Base-by-base conservation (phyloP, 2,113 vertebrate genomes). In the Rhizomys pruinosus region DNA sequence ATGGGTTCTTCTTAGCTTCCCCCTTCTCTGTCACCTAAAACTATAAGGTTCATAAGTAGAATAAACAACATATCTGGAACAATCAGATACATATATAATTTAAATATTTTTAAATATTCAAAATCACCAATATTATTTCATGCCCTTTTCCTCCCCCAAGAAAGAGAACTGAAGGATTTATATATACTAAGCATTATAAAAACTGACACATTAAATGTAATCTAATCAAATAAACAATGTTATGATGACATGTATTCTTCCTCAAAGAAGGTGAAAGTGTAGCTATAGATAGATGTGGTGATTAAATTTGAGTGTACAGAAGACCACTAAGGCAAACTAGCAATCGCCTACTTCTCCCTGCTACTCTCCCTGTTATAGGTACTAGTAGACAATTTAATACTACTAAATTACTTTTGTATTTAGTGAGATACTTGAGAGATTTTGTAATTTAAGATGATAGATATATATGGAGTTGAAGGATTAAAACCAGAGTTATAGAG, bases 21-120 rank as follows among this genome's bases (percentile, higher is more conserved):
- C 66, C 94, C 42, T 89, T 91, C 27, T 25, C 16, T 84, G 9
- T 47, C 19, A 88, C 73, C 37, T 84, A 82, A 93, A 39, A 27
- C 16, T 90, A n/a, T n/a, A 84, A 90, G 52, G 47, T 63, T 39
- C 37, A 90, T 91, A 76, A 59, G 13, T 52, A 71, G 88, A 73
- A 90, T 52, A 94, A 91, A 84, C 29, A 95, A 88, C 4, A 44
- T 47, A 82, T 85, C 29, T 91, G 44, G 44, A 76, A 81, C 44
- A 91, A 94, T 92, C 63, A 90, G 8, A 44, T 34, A 20, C 27
- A 92, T 11, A 3, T 73, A 94, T 34, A 90, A 81, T 63, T 19
- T 87, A 92, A 86, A 29, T 72, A 68, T 63, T 90, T 89, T 95
- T 76, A 95, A 93, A 74, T 42, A 86, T 47, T 79, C 22, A 88